Percentiles rank a stretch among this genome's conserved stretches.
These are phyloP conservation scores for Caretta caretta DNA, from an alignment of 2,113 vertebrate genomes.

Conservation along the genomic window DNA sequence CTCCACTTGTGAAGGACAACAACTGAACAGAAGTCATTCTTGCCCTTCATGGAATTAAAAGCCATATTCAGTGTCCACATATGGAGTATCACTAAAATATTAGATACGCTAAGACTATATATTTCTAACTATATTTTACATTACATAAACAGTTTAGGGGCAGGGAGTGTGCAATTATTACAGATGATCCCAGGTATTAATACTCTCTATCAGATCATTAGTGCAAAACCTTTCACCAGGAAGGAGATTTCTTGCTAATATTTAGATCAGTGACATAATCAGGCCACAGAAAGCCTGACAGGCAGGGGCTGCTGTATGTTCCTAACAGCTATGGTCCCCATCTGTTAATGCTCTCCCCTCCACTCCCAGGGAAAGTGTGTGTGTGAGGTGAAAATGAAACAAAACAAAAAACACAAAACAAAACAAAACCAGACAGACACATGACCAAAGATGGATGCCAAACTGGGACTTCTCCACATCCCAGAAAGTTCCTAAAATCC, in stretches of 20 bases:
- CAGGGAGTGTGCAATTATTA: background rate
- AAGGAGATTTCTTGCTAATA: background rate
- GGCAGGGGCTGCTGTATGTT: background rate
- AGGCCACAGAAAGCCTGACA: background rate
- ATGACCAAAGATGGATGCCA: background rate
- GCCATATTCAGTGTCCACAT: background rate
- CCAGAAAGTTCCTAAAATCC: background rate
- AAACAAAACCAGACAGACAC: background rate
- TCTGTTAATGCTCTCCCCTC: background rate
- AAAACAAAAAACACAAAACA: background rate
- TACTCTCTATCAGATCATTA: background rate
- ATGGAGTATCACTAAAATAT: fast-evolving
- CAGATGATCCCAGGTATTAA: background rate
- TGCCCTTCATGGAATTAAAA: background rate
- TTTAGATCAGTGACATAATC: background rate
- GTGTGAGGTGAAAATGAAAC: fast-evolving
- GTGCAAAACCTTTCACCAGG: background rate
- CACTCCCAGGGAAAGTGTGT: fast-evolving
- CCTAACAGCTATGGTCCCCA: background rate
- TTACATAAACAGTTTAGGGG: background rate
- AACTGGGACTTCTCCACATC: background rate
- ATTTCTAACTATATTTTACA: fast-evolving
- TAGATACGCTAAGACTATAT: background rate
- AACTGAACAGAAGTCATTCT: background rate
- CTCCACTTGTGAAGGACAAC: background rate